Base-by-base conservation (phyloP, 1,140 invertebrate genomes). In the Pollicipes pollicipes region DNA sequence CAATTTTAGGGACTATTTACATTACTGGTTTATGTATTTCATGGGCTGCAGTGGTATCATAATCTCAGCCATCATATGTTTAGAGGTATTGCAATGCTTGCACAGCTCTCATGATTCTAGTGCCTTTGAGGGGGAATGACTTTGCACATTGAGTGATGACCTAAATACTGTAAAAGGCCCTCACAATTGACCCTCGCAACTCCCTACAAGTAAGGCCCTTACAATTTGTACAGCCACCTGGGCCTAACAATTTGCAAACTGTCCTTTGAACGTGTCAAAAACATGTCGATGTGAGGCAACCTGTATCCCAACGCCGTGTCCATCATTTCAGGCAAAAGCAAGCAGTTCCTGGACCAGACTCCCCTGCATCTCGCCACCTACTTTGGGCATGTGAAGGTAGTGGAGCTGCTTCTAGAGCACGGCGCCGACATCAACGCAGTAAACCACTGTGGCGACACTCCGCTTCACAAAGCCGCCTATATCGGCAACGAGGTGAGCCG, bases 341-440 rank as follows among this genome's bases (percentile, higher is more conserved):
- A 84, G 75, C 76, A 79, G 64, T 84, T 84, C 77, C 74, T 80
- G 69, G 81, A 80, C 8, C 83, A 82, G 81, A 80, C 79, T 1
- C 77, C 83, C 24, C 72, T 83, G 27, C 83, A 83, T 75, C 72
- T 83, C 30, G 80, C 82, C 24, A 77, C 77, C 30, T 83, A 83
- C 73, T 83, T 83, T 79, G 83, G 83, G 10, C 82, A 83, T 73
- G 64, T 70, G 29, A 75, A 77, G 30, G 77, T 79, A n/a, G 80
- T 78, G 0, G 74, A 79, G 70, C 31, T 78, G 27, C 73, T 83
- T 66, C 72, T 82, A 3, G 72, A 83, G 77, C 72, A 78, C 75
- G 81, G 78, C 63, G 81, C 81, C 66, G 77, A 80, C 72, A 78
- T 83, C 24, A 81, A 84, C 75, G 75, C 78, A 64, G 73, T 79